Base-by-base conservation (phyloP, 2,113 vertebrate genomes). In the Glaucidium brasilianum region DNA sequence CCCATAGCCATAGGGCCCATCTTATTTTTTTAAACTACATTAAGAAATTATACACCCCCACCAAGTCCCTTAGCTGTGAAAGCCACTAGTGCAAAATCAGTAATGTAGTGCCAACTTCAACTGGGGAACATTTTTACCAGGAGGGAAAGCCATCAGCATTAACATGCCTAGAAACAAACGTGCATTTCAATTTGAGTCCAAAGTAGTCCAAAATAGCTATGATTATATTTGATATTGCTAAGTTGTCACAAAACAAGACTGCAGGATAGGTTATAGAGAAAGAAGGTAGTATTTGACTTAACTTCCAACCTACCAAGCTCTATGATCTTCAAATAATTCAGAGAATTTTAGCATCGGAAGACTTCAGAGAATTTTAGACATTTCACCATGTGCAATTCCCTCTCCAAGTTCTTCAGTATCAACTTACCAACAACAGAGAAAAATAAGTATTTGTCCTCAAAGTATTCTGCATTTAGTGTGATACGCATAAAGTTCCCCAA, bases 381-480 rank as follows among this genome's bases (percentile, higher is more conserved):
- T 50, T 67, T 75, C 12, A 64, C 16, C 12, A 2, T 1, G 1
- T 58, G 16, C 7, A 35, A 39, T 68, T 81, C 5, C 21, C 11
- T 53, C 4, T 3, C 14, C 29, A 63, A 45, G 22, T 39, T 84
- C 22, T 79, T 80, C 35, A 41, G 4, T 26, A 43, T 30, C 27
- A 39, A 88, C 96, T 98, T 95, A 96, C 96, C 97, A 85, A 97
- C 27, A 68, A 85, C 88, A 72, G 62, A 76, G 75, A 98, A 53
- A 53, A 59, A 53, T 5, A 97, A 60, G 25, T 91, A 82, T 27
- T 96, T 87, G 68, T 90, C 72, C 25, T 74, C 27, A 56, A 96
- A 37, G 47, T 95, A 52, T 35, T 78, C 35, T 9, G 69, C 14
- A 34, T 41, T 88, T 22, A 97, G 14, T 12, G 45, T 86, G 66